A percentile compares a stretch with the other conserved stretches of the same genome.
These are phyloP conservation scores for Eretmocerus hayati DNA, from an alignment of 2,888 invertebrate genomes.

Conservation along the genomic window DNA sequence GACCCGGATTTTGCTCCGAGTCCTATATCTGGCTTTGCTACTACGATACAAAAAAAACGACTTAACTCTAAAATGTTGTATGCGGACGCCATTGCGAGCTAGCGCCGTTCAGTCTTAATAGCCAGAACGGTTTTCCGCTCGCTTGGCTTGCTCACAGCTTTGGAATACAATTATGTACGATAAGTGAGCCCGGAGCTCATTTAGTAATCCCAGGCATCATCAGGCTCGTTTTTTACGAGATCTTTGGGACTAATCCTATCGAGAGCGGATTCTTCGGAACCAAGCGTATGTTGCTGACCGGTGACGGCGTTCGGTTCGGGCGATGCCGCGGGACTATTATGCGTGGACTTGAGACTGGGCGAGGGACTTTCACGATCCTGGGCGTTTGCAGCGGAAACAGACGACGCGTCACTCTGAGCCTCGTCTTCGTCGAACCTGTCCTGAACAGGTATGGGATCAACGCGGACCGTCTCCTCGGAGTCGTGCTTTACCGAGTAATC, in stretches of 20 bases:
- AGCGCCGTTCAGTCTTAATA: slow-evolving; percentile 19
- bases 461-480: slow-evolving; percentile 65
- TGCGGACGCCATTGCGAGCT: background rate
- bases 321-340: slow-evolving; percentile 38
- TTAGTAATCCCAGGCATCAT: slow-evolving; percentile 44
- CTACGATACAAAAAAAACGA: slow-evolving; percentile 13
- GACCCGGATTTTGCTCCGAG: slow-evolving; percentile 39
- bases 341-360: slow-evolving; percentile 41
- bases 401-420: slow-evolving; percentile 48
- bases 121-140: slow-evolving; percentile 15
- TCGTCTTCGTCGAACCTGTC: slow-evolving; percentile 56
- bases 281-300: background rate
- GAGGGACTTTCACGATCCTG: slow-evolving; percentile 40
- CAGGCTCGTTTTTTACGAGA: slow-evolving; percentile 43
- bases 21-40: slow-evolving; percentile 44
- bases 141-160: slow-evolving; percentile 22
- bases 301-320: background rate
- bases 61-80: background rate
- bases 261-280: background rate
- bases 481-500: slow-evolving; percentile 55
- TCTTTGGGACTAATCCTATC: slow-evolving; percentile 39
- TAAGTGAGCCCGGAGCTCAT: background rate
- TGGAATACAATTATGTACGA: slow-evolving; percentile 22
- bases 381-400: slow-evolving; percentile 30
- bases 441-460: slow-evolving; percentile 69